phyloP scores from a whole-genome alignment of 2,797 vertebrate species.

The Rhyacichthys aspro region DNA sequence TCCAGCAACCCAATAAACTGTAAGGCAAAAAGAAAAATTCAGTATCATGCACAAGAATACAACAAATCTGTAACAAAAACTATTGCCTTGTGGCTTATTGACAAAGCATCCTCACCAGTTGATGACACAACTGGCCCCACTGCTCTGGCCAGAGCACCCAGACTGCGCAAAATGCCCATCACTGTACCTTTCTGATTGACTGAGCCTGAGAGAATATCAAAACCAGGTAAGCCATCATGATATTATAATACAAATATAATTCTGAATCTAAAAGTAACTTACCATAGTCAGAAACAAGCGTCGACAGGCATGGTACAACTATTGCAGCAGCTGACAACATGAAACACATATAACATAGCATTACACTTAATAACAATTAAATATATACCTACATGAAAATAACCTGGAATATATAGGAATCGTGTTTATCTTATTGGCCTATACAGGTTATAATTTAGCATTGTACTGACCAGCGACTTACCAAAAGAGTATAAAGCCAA shows the following conservation, averaged over 20 bases:
- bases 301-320: constrained; percentile 93
- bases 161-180: constrained; percentile 95
- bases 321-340: constrained; percentile 87
- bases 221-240: constrained; percentile 4
- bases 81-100: background rate
- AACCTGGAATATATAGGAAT: too few relatives aligned
- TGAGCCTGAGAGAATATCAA: constrained; percentile 76
- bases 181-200: constrained; percentile 91
- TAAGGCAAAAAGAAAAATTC: constrained; percentile 20
- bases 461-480: constrained; percentile 72
- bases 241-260: background rate
- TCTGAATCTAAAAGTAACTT: constrained; percentile 10
- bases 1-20: constrained; percentile 92
- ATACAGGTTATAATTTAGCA: background rate
- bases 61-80: background rate
- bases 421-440: too few relatives aligned
- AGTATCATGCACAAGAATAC: background rate
- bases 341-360: background rate
- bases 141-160: constrained; percentile 92
- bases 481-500: constrained; percentile 92
- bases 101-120: constrained; percentile 78
- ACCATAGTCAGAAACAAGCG: constrained; percentile 92
- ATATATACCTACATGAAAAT: too few relatives aligned
- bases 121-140: constrained; percentile 88
- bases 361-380: background rate